A percentile compares a stretch with the other conserved stretches of the same genome.
Evolutionary conservation across 2,888 invertebrate species (phyloP).

Genomic region (Amiota communis): DNA sequence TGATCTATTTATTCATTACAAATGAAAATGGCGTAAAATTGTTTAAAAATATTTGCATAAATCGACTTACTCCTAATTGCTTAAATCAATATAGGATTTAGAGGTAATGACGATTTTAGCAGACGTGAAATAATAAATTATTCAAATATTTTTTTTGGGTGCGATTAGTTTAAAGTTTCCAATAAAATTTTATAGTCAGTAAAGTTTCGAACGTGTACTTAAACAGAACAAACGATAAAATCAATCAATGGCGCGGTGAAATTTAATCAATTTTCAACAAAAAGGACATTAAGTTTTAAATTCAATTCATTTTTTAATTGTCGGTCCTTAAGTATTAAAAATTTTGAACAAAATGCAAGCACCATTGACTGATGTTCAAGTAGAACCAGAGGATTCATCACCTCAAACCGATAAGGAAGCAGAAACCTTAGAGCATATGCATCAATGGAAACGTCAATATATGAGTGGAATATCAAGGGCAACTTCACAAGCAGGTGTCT

Average conservation of each 20-base stretch:
- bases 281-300: too few relatives aligned
- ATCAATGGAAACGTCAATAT: conserved; percentile 68
- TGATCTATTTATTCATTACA: too few relatives aligned
- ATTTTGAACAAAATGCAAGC: conserved; percentile 55
- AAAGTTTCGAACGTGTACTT: conserved; percentile 43
- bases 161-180: conserved; percentile 4
- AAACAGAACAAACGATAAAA: too few relatives aligned
- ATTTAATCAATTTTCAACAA: too few relatives aligned
- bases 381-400: conserved; percentile 56
- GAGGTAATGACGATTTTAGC: conserved; percentile 9
- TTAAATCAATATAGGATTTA: conserved; percentile 43
- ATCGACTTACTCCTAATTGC: conserved; percentile 45
- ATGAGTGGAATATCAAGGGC: conserved; percentile 69
- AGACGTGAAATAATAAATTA: conserved; percentile 2
- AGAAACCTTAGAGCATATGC: conserved; percentile 58
- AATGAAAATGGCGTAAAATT: too few relatives aligned
- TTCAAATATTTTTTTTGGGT: conserved; percentile 12
- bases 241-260: too few relatives aligned
- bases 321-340: background rate
- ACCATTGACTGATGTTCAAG: conserved; percentile 61
- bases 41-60: conserved; percentile 28
- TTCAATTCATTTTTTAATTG: too few relatives aligned
- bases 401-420: conserved; percentile 50
- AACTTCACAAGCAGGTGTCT: conserved; percentile 67
- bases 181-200: conserved; percentile 40